phyloP scores from a whole-genome alignment of 2,888 invertebrate genomes.

The Drosophila peninsularis region DNA sequence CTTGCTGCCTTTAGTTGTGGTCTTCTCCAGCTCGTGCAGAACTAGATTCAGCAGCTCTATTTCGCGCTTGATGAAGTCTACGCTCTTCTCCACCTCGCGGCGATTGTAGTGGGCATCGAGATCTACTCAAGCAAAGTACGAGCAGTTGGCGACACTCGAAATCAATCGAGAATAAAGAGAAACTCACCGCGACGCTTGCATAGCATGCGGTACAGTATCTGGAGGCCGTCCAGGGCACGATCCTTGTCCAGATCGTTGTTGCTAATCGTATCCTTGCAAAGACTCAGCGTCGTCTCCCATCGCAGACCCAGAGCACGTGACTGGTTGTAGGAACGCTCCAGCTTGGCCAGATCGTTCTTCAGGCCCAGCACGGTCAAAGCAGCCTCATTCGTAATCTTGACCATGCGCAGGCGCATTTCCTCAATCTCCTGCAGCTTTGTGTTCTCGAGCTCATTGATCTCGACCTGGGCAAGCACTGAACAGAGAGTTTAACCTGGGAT shows the following conservation, averaged over 20 bases:
- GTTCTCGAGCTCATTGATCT: conserved; percentile 79
- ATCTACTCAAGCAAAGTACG: conserved; percentile 16
- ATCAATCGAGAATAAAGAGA: not conserved
- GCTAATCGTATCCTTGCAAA: conserved; percentile 76
- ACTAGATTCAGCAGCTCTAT: conserved; percentile 37
- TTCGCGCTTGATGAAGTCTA: conserved; percentile 60
- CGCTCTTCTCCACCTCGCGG: conserved; percentile 35
- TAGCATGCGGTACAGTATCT: conserved; percentile 78
- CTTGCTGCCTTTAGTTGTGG: conserved; percentile 36
- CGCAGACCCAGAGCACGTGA: conserved; percentile 76
- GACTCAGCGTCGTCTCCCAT: conserved; percentile 82
- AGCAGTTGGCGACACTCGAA: not conserved
- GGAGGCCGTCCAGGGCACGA: conserved; percentile 81
- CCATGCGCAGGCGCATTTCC: conserved; percentile 81
- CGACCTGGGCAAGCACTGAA: conserved; percentile 83
- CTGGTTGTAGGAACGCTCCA: conserved; percentile 82
- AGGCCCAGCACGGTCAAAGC: conserved; percentile 81
- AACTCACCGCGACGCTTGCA: conserved; percentile 77
- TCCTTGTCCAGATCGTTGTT: conserved; percentile 76
- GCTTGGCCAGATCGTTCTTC: conserved; percentile 81
- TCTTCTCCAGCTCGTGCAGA: conserved; percentile 40
- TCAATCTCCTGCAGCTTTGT: conserved; percentile 81
- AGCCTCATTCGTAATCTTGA: conserved; percentile 82
- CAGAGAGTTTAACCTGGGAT: not conserved
- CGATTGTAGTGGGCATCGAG: conserved; percentile 22